Evolutionary conservation across 2,888 invertebrate genomes (phyloP).

Genomic region (Rhagium mordax): DNA sequence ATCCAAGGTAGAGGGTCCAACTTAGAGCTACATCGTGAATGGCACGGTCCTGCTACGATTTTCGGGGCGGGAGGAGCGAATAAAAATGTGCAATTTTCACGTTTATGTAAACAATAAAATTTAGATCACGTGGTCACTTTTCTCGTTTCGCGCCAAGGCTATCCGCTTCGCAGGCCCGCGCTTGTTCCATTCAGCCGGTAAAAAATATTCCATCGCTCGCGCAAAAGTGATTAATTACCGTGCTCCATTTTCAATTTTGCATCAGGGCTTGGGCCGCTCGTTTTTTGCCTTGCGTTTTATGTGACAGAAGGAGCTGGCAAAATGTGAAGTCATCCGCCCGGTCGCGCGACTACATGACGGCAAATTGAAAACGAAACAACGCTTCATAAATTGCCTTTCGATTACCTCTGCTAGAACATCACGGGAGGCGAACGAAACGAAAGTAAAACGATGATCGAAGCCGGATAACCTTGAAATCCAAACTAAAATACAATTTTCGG

Average conservation of each 20-base stretch:
- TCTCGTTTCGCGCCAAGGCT: no score
- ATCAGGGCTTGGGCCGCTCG: not conserved
- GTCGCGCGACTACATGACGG: conserved; percentile 1
- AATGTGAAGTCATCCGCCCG: conserved; percentile 6
- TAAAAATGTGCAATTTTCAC: no score
- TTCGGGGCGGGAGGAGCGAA: no score
- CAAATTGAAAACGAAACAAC: conserved; percentile 33
- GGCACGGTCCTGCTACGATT: no score
- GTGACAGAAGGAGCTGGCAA: not conserved
- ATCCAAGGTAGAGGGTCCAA: no score
- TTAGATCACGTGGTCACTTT: no score
- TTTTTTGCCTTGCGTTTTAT: conserved; percentile 16
- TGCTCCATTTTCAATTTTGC: conserved; percentile 1
- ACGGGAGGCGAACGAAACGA: not conserved
- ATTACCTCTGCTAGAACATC: conserved; percentile 16
- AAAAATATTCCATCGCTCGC: not conserved
- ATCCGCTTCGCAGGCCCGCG: no score
- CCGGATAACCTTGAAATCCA: not conserved
- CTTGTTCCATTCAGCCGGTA: no score
- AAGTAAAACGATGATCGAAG: not conserved
- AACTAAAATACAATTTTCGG: not conserved
- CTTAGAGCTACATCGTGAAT: no score
- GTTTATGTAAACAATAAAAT: no score
- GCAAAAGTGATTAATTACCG: conserved; percentile 1
- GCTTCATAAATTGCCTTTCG: conserved; percentile 26